phyloP scores from a whole-genome alignment of 1,140 invertebrate genomes.

The Drosophila tropicalis region DNA sequence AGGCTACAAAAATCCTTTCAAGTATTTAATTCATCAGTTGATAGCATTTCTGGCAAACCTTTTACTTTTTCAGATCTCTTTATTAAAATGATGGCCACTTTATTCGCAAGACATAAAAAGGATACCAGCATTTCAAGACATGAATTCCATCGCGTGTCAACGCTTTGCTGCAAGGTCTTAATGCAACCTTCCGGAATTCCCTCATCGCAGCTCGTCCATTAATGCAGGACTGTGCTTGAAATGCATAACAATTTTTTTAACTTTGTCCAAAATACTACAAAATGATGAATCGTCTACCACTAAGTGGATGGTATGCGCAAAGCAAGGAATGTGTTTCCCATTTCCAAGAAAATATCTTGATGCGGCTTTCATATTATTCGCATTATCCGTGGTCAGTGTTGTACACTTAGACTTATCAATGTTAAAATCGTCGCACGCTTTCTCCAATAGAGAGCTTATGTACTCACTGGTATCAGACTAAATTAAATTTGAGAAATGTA shows the following conservation, averaged over 20 bases:
- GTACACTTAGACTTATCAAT: slow-evolving; percentile 25
- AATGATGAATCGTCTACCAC: slow-evolving; percentile 26
- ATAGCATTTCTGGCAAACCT: too few relatives aligned
- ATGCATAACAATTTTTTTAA: slow-evolving; percentile 31
- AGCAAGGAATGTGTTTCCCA: slow-evolving; percentile 24
- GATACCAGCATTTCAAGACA: too few relatives aligned
- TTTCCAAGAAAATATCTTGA: slow-evolving; percentile 25
- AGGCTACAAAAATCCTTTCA: too few relatives aligned
- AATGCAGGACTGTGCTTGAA: slow-evolving; percentile 30
- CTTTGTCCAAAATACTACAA: slow-evolving; percentile 23
- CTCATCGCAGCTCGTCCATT: too few relatives aligned
- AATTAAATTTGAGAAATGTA: slow-evolving; percentile 20
- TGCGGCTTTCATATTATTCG: slow-evolving; percentile 33
- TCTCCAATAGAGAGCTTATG: slow-evolving; percentile 21
- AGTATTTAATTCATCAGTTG: too few relatives aligned
- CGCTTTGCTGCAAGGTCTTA: too few relatives aligned
- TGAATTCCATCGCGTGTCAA: too few relatives aligned
- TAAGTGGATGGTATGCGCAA: slow-evolving; percentile 32
- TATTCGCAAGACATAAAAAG: too few relatives aligned
- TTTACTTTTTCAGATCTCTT: too few relatives aligned
- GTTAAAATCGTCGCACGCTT: slow-evolving; percentile 22
- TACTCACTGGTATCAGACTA: slow-evolving; percentile 26
- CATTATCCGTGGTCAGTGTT: slow-evolving; percentile 31
- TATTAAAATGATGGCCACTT: too few relatives aligned
- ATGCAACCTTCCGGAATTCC: too few relatives aligned